phyloP scores from a whole-genome alignment of 2,888 invertebrate species.

The Uropetala carovei region DNA sequence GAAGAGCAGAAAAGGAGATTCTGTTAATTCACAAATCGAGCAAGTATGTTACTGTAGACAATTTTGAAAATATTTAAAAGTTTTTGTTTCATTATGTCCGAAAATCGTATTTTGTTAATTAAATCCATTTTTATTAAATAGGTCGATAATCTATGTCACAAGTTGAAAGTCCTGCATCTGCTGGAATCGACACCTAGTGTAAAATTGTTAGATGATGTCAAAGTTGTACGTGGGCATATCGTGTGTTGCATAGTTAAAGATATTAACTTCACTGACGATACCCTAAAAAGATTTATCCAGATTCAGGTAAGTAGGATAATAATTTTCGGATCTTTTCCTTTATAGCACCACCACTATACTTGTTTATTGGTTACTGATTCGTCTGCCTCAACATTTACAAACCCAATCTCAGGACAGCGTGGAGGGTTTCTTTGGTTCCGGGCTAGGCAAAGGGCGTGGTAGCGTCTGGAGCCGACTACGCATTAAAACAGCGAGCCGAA shows the following conservation, averaged over 20 bases:
- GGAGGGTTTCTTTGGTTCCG: too few species aligned
- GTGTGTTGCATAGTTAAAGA: slow-evolving; percentile 84
- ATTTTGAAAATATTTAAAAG: slow-evolving; percentile 58
- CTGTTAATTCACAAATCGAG: slow-evolving; percentile 67
- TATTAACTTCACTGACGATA: slow-evolving; percentile 79
- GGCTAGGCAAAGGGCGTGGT: too few species aligned
- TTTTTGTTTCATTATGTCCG: slow-evolving; percentile 70
- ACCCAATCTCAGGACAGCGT: too few species aligned
- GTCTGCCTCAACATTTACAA: too few species aligned
- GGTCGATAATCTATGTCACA: slow-evolving; percentile 70
- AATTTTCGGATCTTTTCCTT: too few species aligned
- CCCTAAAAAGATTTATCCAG: slow-evolving; percentile 87
- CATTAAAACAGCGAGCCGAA: too few species aligned
- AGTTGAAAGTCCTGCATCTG: slow-evolving; percentile 75
- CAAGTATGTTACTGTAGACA: slow-evolving; percentile 68
- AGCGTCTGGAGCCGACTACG: too few species aligned
- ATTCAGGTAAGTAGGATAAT: slow-evolving; percentile 75
- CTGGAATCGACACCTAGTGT: slow-evolving; percentile 77
- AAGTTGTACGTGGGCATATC: slow-evolving; percentile 82
- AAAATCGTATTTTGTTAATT: not conserved
- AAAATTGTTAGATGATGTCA: slow-evolving; percentile 77
- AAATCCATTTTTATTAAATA: not conserved
- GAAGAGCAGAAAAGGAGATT: slow-evolving; percentile 70
- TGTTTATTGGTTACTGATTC: too few species aligned
- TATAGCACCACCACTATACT: too few species aligned